A percentile compares a stretch with the other conserved stretches of the same genome.
Conservation (phyloP, 2,888 invertebrate genomes). For the Galeopsomyia nigrocyanea region DNA sequence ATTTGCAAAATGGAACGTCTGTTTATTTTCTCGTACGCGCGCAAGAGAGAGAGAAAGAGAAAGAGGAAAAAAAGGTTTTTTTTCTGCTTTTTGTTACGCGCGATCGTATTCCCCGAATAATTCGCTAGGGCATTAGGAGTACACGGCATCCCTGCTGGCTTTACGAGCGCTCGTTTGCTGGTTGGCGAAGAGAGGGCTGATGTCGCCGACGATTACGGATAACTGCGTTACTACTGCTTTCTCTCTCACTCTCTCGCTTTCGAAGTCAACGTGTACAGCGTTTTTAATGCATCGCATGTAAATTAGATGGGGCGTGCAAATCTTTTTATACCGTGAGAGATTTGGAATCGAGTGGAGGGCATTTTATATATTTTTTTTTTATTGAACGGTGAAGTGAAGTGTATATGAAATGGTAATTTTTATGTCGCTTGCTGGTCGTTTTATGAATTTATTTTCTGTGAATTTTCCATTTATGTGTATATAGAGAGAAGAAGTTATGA, state of each 20-base stretch:
- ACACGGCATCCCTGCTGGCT: conserved; percentile 34
- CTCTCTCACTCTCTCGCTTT: too few species aligned
- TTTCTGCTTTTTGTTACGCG: too few species aligned
- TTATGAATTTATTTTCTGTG: too few species aligned
- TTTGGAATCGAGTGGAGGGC: conserved; percentile 4
- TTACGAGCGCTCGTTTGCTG: conserved; percentile 47
- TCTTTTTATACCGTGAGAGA: conserved; percentile 16
- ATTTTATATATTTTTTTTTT: conserved; percentile 9
- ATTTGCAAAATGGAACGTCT: too few species aligned
- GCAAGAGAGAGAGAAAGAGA: conserved; percentile 47
- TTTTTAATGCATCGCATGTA: conserved; percentile 44
- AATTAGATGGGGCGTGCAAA: conserved; percentile 35
- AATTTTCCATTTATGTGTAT: too few species aligned
- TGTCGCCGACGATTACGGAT: conserved; percentile 47
- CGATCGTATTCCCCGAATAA: conserved; percentile 28
- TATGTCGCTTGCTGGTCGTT: too few species aligned
- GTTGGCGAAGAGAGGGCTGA: conserved; percentile 38
- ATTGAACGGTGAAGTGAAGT: not conserved
- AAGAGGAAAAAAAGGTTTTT: conserved; percentile 47
- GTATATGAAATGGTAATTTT: too few species aligned
- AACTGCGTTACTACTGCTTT: conserved; percentile 23
- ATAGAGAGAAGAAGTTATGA: too few species aligned
- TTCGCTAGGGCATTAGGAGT: conserved; percentile 41
- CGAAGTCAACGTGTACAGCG: conserved; percentile 34
- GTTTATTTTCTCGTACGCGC: conserved; percentile 1